Evolutionary conservation across 2,888 invertebrate genomes (phyloP).

Genomic region (Xestia c-nigrum): DNA sequence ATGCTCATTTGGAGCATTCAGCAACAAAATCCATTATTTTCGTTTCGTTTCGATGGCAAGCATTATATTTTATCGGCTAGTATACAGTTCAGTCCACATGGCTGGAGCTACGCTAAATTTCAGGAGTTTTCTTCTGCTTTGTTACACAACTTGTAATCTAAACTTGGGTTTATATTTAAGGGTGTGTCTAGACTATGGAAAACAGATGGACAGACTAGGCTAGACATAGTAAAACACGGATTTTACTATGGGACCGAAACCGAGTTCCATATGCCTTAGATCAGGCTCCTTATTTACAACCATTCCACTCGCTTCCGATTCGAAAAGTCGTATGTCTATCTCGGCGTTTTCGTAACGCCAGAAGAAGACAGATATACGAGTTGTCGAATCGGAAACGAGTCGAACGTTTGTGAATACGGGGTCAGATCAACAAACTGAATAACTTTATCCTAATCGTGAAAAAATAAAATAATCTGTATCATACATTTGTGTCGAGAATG

Average conservation of each 20-base stretch:
- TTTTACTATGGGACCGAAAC: no score
- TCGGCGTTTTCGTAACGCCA: no score
- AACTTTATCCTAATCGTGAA: not conserved
- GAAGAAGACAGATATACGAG: no score
- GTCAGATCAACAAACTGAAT: not conserved
- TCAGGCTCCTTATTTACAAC: no score
- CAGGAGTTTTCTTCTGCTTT: not conserved
- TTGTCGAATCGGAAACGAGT: no score
- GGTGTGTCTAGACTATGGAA: not conserved
- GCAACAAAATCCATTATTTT: not conserved
- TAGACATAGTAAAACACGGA: no score
- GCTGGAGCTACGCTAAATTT: not conserved
- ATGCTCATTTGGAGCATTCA: not conserved
- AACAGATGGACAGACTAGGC: no score
- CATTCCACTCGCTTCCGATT: no score
- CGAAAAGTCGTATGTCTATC: no score
- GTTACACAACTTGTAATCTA: not conserved
- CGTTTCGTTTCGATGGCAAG: not conserved
- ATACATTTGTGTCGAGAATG: not conserved
- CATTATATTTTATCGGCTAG: not conserved
- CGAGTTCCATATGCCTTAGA: no score
- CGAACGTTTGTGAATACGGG: no score
- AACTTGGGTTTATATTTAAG: not conserved
- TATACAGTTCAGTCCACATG: slow-evolving; percentile 3
- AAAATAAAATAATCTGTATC: not conserved